phyloP scores from a whole-genome alignment of 2,113 vertebrate genomes.

The Gambusia affinis region DNA sequence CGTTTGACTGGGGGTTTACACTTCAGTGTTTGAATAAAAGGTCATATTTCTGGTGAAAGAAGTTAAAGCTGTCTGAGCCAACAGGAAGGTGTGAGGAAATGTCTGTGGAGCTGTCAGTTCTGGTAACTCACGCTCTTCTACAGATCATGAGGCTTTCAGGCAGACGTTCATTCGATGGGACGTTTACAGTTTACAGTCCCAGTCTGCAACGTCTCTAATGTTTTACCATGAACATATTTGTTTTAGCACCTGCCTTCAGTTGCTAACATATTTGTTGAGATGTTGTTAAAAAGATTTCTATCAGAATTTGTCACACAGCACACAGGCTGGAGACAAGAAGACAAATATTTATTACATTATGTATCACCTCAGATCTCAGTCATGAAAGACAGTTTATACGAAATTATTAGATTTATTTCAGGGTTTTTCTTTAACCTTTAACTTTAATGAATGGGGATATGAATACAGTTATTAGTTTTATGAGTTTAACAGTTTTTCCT shows the following conservation, averaged over 20 bases:
- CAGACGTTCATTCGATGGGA: neutral
- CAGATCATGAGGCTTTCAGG: constrained; percentile 1
- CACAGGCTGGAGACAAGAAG: neutral
- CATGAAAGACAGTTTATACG: neutral
- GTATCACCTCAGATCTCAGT: constrained; percentile 10
- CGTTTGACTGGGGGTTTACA: neutral
- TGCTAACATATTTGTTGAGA: constrained; percentile 6
- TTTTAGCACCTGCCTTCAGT: constrained; percentile 8
- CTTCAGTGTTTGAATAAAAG: constrained; percentile 35
- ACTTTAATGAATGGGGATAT: no score
- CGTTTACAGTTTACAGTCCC: neutral
- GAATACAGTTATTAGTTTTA: no score
- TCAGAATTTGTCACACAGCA: constrained; percentile 1
- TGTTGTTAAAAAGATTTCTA: constrained; percentile 7
- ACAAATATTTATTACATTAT: neutral
- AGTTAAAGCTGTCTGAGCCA: constrained; percentile 11
- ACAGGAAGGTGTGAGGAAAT: constrained; percentile 25
- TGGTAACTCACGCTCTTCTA: neutral
- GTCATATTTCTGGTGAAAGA: constrained; percentile 30
- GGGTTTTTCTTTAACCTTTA: no score
- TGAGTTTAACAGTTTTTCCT: no score
- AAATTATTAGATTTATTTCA: neutral
- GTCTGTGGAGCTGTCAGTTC: neutral
- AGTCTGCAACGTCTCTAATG: neutral
- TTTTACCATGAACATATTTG: neutral